These are phyloP conservation scores for Saccopteryx bilineata DNA, from an alignment of 2,113 vertebrate species.

Conservation along the genomic window DNA sequence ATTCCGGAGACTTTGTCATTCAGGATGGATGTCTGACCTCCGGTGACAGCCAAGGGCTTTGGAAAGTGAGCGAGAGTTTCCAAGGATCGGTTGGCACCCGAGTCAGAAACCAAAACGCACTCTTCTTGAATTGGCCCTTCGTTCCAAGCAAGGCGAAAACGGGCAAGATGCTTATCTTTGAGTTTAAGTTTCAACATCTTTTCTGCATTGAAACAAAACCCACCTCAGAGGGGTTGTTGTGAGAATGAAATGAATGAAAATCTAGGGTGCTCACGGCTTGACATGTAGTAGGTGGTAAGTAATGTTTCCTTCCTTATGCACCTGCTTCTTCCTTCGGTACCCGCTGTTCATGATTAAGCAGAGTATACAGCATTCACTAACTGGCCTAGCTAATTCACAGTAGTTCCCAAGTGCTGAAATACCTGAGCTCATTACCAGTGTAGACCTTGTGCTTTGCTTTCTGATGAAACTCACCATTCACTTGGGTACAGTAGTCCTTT, in stretches of 20 bases:
- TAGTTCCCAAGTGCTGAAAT: not conserved
- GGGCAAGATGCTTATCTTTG: not conserved
- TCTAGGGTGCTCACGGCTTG: not conserved
- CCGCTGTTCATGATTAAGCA: not conserved
- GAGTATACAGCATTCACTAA: not conserved
- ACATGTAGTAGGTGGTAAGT: not conserved
- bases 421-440: not conserved
- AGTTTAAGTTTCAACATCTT: not conserved
- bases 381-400: not conserved
- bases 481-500: not conserved
- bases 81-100: conserved; percentile 2
- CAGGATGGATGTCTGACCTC: conserved; percentile 48
- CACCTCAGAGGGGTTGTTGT: not conserved
- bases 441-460: not conserved
- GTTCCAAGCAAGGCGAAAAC: not conserved
- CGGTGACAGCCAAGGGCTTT: not conserved
- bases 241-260: conserved; percentile 13
- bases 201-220: not conserved
- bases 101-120: not conserved
- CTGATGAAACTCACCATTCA: not conserved
- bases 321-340: not conserved
- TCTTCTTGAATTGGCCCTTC: not conserved
- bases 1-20: conserved; percentile 4
- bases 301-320: not conserved
- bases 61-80: conserved; percentile 2